Base-by-base conservation (phyloP, 2,888 invertebrate species). In the Ceraclea dissimilis region DNA sequence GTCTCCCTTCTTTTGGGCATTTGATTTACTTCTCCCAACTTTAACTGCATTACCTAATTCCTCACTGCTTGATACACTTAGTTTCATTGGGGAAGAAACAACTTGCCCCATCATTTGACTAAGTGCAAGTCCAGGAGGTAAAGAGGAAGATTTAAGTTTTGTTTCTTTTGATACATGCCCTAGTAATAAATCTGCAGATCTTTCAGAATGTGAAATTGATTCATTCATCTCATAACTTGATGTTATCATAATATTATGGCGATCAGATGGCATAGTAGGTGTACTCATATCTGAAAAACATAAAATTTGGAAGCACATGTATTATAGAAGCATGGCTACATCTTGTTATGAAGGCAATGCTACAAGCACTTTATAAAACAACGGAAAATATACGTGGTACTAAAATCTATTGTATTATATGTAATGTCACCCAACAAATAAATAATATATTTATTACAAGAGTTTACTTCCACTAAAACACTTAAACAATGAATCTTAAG, bases 71-170 rank as follows among this genome's bases (percentile, higher is more conserved):
- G 75, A 74, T 50, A 78, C 73, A 68, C 76, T 80, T 49, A 82
- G 71, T 65, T 80, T 81, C 49, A 73, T 71, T 21, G 76, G 74
- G 0, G 79, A 72, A 44, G 73, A 73, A 11, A 75, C 77, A 4
- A 79, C 71, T 46, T 74, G 76, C 10, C 76, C 77, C 2, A 79
- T 72, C 31, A 75, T 67, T 47, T 76, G 77, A 58, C 73, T 70
- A 2, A 81, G 72, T 43, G 81, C 80, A 60, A 82, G 69, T 33
- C 83, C 83, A 17, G 81, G 82, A 22, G 84, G 84, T 55, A 84
- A 70, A 59, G 84, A 84, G 26, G 83, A 81, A 59, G 83, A 84
- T 69, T 84, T 84, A 63, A 81, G 66, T 71, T 79, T 79, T 31
- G 75, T 75, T 66, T 82, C 82, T 63, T 67, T 71, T 1, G 77